Evolutionary conservation across 2,888 invertebrate species (phyloP), one percentile per base, ranked within the genome.

Genomic region (Xanthia togata): DNA sequence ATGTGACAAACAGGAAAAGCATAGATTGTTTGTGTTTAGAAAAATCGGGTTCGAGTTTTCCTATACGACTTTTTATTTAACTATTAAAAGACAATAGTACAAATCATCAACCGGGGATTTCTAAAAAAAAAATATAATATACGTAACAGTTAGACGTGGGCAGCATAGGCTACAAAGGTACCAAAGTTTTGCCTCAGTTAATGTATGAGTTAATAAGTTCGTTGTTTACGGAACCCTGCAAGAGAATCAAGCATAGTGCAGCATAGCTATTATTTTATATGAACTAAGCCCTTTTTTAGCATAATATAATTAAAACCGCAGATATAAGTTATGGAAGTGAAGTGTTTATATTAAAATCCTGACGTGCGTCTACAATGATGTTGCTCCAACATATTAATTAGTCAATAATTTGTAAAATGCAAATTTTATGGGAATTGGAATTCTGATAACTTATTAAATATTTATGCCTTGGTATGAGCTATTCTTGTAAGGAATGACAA

Each of bases 361-460:
- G 83, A 83, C 80, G 53, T 59, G 62, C 78, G 57, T 79, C 79
- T 69, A 67, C 70, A 79, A 83, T 70, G 57, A 80, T 72, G 80
- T 69, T 67, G 63, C 65, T 73, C 2, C 73, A 62, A 80, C 73
- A 78, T 77, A 78, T 83, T 88, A 83, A 86, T 87, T 83, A 83
- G 70, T 70, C 60, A 62, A 76, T 83, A 77, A 87, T 83, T 87
- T 85, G 75, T 60, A 83, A 82, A 82, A 87, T 87, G 86, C 78
- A 73, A 87, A 86, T 85, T 31, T 73, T 69, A 85, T 78, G 53
- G 68, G 70, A 60, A 70, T 76, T 70, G 74, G 20, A 70, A 76
- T 82, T 79, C 75, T 76, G 31, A 68, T 76, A 82, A 85, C 76
- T 76, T 73, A 84, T 84, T 75, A 76, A 86, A 83, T 74, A 83